Conservation (phyloP, 1,140 invertebrate species). For the Myzus persicae region DNA sequence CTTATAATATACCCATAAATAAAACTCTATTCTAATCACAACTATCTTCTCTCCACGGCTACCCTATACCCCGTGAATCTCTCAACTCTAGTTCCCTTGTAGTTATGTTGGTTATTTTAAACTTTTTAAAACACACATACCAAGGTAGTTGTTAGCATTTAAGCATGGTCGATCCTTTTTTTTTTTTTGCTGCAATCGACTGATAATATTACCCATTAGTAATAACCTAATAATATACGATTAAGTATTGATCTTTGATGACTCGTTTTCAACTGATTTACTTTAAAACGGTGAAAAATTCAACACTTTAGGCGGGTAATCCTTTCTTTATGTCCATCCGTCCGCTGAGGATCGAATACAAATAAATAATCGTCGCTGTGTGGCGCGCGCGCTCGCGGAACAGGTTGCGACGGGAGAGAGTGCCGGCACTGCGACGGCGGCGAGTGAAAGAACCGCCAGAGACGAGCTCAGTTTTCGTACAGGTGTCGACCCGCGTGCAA, state of each 20-base stretch:
- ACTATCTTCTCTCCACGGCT: no score
- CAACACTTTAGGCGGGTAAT: not conserved
- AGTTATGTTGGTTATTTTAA: no score
- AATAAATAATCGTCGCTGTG: not conserved
- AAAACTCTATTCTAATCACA: no score
- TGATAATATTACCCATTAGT: not conserved
- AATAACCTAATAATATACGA: no score
- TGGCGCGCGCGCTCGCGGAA: not conserved
- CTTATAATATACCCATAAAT: no score
- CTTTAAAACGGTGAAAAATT: not conserved
- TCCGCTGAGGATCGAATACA: not conserved
- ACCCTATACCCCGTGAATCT: no score
- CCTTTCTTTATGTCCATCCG: not conserved
- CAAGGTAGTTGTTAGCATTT: no score
- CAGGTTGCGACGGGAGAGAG: slow-evolving; percentile 47
- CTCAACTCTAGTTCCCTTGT: no score
- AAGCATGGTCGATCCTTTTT: not conserved
- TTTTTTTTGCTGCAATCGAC: not conserved
- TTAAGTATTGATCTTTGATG: not conserved
- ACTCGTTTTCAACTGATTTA: not conserved
- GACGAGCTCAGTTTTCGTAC: slow-evolving; percentile 55
- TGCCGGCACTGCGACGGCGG: slow-evolving; percentile 3
- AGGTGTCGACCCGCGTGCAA: slow-evolving; percentile 29
- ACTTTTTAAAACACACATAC: no score
- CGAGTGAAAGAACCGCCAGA: slow-evolving; percentile 50